These are phyloP conservation scores for Quadroppia sp. DNA, from an alignment of 2,888 invertebrate species.

Conservation along the genomic window DNA sequence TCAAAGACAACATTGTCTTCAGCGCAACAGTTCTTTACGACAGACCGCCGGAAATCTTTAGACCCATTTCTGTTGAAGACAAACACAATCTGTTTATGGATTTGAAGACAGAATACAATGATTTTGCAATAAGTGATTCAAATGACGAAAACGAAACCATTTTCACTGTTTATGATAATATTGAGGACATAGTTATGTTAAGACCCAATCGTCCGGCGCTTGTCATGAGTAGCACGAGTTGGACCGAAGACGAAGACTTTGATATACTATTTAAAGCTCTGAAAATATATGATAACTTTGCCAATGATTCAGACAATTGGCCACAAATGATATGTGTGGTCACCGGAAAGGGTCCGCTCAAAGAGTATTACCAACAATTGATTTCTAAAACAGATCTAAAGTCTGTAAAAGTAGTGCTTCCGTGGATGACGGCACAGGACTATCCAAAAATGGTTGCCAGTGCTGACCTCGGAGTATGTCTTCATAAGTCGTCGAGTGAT, in stretches of 20 bases:
- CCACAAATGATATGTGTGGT: slow-evolving; percentile 84
- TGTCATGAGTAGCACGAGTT: slow-evolving; percentile 92
- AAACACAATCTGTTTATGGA: slow-evolving; percentile 69
- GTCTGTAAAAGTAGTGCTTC: slow-evolving; percentile 73
- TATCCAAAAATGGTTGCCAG: slow-evolving; percentile 86
- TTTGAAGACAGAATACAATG: slow-evolving; percentile 61
- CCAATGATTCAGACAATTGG: slow-evolving; percentile 13
- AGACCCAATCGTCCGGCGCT: slow-evolving; percentile 68
- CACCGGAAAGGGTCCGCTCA: slow-evolving; percentile 89
- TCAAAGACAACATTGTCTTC: no score
- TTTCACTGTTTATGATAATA: slow-evolving; percentile 16
- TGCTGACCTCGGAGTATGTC: slow-evolving; percentile 92
- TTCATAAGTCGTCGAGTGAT: slow-evolving; percentile 94
- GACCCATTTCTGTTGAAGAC: slow-evolving; percentile 63
- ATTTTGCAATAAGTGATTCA: slow-evolving; percentile 47
- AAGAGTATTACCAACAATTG: slow-evolving; percentile 68
- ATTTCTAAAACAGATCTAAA: slow-evolving; percentile 66
- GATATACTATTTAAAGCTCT: slow-evolving; percentile 65
- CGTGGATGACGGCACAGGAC: slow-evolving; percentile 86
- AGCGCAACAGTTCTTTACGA: slow-evolving; percentile 86
- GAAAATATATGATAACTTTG: slow-evolving; percentile 53
- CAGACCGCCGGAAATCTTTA: slow-evolving; percentile 74
- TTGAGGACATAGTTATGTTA: neutral
- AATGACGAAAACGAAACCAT: slow-evolving; percentile 29
- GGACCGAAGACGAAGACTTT: slow-evolving; percentile 98